Percentiles rank a stretch among this genome's conserved stretches.
phyloP scores from a whole-genome alignment of 2,888 invertebrate species.

The Alcis repandata region DNA sequence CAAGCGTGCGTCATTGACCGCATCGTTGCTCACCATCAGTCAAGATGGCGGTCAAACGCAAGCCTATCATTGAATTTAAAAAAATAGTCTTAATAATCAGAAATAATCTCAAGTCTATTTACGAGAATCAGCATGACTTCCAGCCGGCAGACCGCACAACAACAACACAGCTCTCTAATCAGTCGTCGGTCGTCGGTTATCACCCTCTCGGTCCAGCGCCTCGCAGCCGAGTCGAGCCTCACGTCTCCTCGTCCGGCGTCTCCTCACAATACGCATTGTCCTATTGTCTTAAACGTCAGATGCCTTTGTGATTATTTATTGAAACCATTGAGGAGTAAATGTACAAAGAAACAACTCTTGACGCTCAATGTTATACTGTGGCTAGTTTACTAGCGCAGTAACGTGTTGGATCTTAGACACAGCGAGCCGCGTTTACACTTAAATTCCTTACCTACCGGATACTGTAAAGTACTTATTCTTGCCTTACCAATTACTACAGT shows the following conservation, averaged over 20 bases:
- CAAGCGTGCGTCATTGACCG: no score
- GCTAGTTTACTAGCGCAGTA: neutral
- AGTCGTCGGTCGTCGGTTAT: no score
- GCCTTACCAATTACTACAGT: no score
- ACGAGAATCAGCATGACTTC: neutral
- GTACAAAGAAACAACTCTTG: neutral
- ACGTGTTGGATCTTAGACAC: neutral
- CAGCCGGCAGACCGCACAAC: neutral
- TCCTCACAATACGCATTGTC: conserved; percentile 26
- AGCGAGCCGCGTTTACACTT: no score
- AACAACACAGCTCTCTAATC: neutral
- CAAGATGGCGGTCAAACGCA: no score
- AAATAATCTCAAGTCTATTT: neutral
- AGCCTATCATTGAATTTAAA: no score
- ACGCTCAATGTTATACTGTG: no score
- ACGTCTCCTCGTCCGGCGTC: conserved; percentile 8
- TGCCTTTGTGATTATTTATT: conserved; percentile 34
- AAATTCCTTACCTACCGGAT: no score
- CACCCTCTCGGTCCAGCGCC: neutral
- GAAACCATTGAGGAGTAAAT: neutral
- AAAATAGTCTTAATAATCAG: no score
- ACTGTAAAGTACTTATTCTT: no score
- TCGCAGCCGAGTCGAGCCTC: neutral
- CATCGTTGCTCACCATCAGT: no score
- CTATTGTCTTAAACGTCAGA: conserved; percentile 45